Base-by-base conservation (phyloP, 2,797 vertebrate species). In the Sebastolobus altivelis region DNA sequence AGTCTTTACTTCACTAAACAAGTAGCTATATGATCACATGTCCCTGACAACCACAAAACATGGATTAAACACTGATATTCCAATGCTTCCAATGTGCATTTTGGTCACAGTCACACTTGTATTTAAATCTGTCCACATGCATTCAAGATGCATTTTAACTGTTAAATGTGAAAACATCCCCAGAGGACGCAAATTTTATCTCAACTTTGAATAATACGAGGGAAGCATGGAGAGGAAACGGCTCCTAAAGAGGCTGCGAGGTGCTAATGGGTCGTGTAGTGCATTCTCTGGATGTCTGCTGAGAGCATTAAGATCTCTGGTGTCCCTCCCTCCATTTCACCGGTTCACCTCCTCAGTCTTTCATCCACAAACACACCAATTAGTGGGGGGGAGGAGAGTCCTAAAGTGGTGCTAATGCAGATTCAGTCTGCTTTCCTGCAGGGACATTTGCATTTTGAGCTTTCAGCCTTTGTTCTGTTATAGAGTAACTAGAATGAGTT, bases 341-440 rank as follows among this genome's bases (percentile, higher is more conserved):
- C 38, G 54, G n/a, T 40, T 76, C 72, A 58, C 62, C 55, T 80
- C 81, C 16, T 79, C 43, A 4, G 27, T 55, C 76, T 80, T 77
- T 89, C 82, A 83, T 80, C 75, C 71, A 66, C 85, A 65, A 78
- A 79, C 72, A 73, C 74, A 82, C 52, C 71, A 71, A 70, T 71
- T 82, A 70, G 40, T 56, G 16, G 8, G 6, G 25, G 7, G 22
- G 20, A 10, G 22, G 20, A 10, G 65, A 2, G 35, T 62, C 4
- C 46, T 40, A 38, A 63, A 75, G 58, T 56, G 31, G 13, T 65
- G 58, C 60, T 69, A 70, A 87, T 84, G 77, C 38, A 69, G 61
- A 70, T 84, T 61, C 78, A 62, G 59, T 38, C 70, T 72, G 76
- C 73, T 82, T 65, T 80, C 73, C 73, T 69, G 80, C 54, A 22